A percentile compares a stretch with the other conserved stretches of the same genome.
These are phyloP conservation scores for Micrastur ruficollis DNA, from an alignment of 2,797 vertebrate species.

Conservation along the genomic window DNA sequence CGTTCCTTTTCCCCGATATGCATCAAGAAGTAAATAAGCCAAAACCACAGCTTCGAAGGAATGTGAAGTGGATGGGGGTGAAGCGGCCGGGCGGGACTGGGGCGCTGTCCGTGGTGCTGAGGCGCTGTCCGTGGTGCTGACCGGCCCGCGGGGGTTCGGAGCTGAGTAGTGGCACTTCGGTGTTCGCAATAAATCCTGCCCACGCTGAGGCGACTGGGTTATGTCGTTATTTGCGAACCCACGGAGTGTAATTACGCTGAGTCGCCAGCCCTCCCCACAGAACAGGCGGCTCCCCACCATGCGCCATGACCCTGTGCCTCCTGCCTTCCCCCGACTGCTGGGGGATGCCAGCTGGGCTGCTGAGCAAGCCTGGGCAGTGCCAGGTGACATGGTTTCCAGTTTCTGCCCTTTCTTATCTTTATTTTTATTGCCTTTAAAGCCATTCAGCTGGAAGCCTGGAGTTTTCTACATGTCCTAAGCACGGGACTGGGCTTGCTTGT, in stretches of 20 bases:
- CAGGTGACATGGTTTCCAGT: accelerated
- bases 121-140: neutral
- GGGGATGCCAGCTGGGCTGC: neutral
- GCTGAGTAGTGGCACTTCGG: constrained; percentile 61
- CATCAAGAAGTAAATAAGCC: neutral
- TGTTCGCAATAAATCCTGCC: constrained; percentile 63
- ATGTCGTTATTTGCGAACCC: constrained; percentile 65
- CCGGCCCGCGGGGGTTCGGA: neutral
- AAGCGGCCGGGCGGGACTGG: neutral
- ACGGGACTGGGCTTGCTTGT: neutral
- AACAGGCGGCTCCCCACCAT: neutral
- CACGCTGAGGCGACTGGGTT: constrained; percentile 59
- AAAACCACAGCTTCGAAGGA: too few species aligned
- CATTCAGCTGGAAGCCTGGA: neutral
- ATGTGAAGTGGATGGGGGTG: too few species aligned
- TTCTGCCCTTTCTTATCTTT: neutral
- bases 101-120: neutral
- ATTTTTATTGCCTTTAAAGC: neutral
- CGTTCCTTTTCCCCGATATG: neutral
- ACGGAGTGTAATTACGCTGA: constrained; percentile 54
- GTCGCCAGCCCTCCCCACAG: constrained; percentile 36
- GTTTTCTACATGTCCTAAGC: neutral
- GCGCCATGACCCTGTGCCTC: neutral
- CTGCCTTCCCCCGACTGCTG: neutral
- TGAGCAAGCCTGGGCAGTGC: neutral